A percentile compares a stretch with the other conserved stretches of the same genome.
phyloP scores from a whole-genome alignment of 2,113 vertebrate genomes.

The Halichoerus grypus region DNA sequence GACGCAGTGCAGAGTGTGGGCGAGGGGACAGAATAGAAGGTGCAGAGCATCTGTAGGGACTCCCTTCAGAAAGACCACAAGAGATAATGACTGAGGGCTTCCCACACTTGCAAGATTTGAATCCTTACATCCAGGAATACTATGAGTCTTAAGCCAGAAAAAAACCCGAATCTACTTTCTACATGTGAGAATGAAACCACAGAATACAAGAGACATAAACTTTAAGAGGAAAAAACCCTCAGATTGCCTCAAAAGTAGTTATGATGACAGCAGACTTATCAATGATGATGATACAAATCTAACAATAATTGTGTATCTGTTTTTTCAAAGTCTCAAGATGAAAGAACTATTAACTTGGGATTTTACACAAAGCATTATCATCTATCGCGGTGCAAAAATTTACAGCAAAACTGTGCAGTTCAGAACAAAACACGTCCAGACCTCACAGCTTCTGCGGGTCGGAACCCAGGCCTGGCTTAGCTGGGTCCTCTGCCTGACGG shows the following conservation, averaged over 20 bases:
- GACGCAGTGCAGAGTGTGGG: not conserved
- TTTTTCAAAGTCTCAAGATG: not conserved
- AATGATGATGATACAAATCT: not conserved
- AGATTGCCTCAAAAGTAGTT: not conserved
- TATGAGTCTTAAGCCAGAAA: too few relatives aligned
- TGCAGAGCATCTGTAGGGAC: too few relatives aligned
- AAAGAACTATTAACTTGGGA: not conserved
- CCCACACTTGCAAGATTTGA: not conserved
- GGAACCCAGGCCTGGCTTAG: not conserved
- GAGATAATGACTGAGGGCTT: too few relatives aligned
- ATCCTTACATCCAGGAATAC: too few relatives aligned
- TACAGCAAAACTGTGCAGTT: not conserved
- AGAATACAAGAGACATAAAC: not conserved
- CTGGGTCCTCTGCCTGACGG: accelerated
- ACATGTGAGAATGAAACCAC: not conserved
- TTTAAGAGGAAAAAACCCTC: not conserved
- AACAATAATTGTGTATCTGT: not conserved
- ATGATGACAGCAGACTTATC: not conserved
- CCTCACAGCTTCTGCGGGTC: not conserved
- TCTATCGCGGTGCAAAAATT: not conserved
- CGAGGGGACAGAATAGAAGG: too few relatives aligned
- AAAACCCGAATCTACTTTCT: not conserved
- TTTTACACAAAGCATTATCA: too few relatives aligned
- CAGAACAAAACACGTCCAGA: not conserved
- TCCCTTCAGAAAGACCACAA: too few relatives aligned